phyloP scores from a whole-genome alignment of 2,888 invertebrate species.

The Pachliopta kotzebuea region DNA sequence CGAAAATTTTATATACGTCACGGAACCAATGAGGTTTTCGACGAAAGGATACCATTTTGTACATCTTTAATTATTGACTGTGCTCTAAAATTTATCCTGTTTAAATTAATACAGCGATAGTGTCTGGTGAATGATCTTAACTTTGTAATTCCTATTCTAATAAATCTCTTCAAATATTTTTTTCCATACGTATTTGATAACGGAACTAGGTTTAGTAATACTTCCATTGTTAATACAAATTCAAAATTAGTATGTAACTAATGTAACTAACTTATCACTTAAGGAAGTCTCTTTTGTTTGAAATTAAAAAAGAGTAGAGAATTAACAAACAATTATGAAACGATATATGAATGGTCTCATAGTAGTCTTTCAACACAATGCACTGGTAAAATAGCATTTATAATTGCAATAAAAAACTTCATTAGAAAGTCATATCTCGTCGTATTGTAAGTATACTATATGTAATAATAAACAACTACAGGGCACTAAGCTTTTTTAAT shows the following conservation, averaged over 20 bases:
- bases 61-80: conserved; percentile 53
- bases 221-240: not conserved
- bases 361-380: not conserved
- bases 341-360: too few relatives aligned
- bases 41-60: conserved; percentile 58
- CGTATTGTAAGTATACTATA: not conserved
- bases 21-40: conserved; percentile 59
- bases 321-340: too few relatives aligned
- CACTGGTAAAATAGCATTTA: not conserved
- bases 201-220: not conserved
- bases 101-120: not conserved
- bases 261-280: too few relatives aligned
- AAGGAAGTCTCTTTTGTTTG: too few relatives aligned
- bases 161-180: not conserved
- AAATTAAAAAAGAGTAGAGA: too few relatives aligned
- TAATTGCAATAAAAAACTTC: not conserved
- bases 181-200: not conserved
- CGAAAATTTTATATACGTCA: conserved; percentile 70
- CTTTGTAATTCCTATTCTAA: not conserved
- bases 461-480: not conserved
- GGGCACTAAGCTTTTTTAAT: not conserved
- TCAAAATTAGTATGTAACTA: too few relatives aligned
- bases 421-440: not conserved
- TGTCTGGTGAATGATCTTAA: not conserved
- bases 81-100: conserved; percentile 14